Percentiles rank a stretch among this genome's conserved stretches.
These are phyloP conservation scores for Elanus axillaris DNA, from an alignment of 2,113 vertebrate species.

Conservation along the genomic window DNA sequence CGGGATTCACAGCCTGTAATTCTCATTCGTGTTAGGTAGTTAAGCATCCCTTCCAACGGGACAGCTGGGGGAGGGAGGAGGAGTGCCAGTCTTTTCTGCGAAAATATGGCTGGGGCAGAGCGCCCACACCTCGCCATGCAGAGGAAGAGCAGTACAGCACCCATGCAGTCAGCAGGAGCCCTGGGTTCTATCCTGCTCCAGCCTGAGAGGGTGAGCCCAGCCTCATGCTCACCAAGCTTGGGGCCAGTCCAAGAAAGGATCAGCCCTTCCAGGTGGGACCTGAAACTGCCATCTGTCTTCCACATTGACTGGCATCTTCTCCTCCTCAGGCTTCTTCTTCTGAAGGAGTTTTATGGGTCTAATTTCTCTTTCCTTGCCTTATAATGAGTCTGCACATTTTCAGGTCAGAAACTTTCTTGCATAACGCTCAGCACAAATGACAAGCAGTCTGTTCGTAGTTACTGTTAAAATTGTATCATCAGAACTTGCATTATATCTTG, in stretches of 20 bases:
- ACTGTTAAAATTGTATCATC: constrained; percentile 36
- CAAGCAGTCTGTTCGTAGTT: constrained; percentile 20
- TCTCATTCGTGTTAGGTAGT: background rate
- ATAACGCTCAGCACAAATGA: background rate
- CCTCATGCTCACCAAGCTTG: accelerated
- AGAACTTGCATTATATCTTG: constrained; percentile 6
- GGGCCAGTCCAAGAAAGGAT: background rate
- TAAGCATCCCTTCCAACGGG: constrained; percentile 25
- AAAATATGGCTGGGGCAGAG: constrained; percentile 8
- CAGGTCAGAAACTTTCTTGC: constrained; percentile 37
- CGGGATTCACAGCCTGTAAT: constrained; percentile 11
- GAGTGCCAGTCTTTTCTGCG: constrained; percentile 17
- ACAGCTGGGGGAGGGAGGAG: constrained; percentile 44
- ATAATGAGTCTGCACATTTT: constrained; percentile 30
- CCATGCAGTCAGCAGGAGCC: background rate
- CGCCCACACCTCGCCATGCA: background rate
- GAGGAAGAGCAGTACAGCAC: background rate
- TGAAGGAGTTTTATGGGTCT: background rate
- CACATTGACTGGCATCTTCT: background rate
- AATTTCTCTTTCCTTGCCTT: background rate
- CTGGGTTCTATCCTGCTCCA: background rate
- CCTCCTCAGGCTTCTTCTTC: background rate
- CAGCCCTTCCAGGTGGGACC: background rate
- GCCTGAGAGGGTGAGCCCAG: background rate
- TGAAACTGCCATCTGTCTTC: background rate